Conservation (phyloP, 2,113 vertebrate genomes). For the Crotophaga sulcirostris region DNA sequence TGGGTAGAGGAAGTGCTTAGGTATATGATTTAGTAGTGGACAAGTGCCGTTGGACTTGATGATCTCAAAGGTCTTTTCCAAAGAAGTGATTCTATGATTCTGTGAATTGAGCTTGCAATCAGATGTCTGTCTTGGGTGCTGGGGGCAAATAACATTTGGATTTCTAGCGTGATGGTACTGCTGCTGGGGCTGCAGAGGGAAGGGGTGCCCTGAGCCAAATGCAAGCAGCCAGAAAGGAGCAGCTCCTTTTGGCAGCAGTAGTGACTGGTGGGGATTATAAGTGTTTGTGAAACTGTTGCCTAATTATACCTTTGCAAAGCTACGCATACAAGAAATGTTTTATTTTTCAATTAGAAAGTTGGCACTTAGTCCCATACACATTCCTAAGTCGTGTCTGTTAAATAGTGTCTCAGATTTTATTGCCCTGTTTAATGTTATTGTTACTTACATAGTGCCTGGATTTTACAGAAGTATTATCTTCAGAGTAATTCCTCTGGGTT, state of each 20-base stretch:
- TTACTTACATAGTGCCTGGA: background rate
- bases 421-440: background rate
- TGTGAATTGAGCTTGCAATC: background rate
- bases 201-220: background rate
- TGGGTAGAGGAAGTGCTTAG: too few species aligned
- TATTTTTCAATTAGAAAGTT: background rate
- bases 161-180: fast-evolving
- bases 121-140: background rate
- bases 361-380: background rate
- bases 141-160: fast-evolving
- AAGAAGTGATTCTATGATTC: too few species aligned
- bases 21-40: too few species aligned
- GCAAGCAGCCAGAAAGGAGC: background rate
- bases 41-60: too few species aligned
- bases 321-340: background rate
- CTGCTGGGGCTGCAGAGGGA: background rate
- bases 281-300: background rate
- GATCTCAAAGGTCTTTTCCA: too few species aligned
- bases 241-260: background rate
- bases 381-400: background rate
- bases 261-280: background rate
- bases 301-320: background rate
- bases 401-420: background rate
- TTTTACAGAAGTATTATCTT: background rate
- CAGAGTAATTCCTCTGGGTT: background rate